Evolutionary conservation across 2,888 invertebrate species (phyloP).

Genomic region (Nomada fabriciana): DNA sequence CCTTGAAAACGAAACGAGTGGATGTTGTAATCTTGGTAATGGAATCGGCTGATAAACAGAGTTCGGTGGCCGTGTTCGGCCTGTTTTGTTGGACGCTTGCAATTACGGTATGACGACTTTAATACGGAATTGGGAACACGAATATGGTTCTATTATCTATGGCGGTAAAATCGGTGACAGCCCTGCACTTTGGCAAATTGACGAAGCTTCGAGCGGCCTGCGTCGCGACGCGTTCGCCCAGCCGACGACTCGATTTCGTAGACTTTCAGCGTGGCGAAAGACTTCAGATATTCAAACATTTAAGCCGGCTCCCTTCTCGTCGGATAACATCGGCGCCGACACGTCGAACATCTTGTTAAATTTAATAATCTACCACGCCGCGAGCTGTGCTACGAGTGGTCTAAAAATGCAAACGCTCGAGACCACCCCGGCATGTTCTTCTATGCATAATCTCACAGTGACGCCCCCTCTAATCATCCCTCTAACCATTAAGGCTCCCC

Average conservation of each 20-base stretch:
- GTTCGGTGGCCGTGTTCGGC: not conserved
- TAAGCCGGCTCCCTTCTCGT: no score
- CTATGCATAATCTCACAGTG: not conserved
- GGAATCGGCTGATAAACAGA: slow-evolving; percentile 41
- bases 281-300: no score
- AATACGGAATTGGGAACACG: not conserved
- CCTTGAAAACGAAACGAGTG: slow-evolving; percentile 32
- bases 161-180: not conserved
- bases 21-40: slow-evolving; percentile 55
- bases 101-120: not conserved
- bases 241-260: not conserved
- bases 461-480: slow-evolving; percentile 26
- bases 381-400: no score
- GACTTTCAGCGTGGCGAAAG: not conserved
- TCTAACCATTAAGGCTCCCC: not conserved
- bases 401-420: not conserved
- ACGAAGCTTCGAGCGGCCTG: not conserved
- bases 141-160: not conserved
- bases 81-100: slow-evolving; percentile 11
- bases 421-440: not conserved
- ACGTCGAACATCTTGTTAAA: not conserved
- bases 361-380: not conserved
- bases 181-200: not conserved
- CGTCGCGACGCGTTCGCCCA: not conserved
- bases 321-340: no score